These are phyloP conservation scores for Halcyon leucocephala DNA, from an alignment of 2,797 vertebrate species.

Conservation along the genomic window DNA sequence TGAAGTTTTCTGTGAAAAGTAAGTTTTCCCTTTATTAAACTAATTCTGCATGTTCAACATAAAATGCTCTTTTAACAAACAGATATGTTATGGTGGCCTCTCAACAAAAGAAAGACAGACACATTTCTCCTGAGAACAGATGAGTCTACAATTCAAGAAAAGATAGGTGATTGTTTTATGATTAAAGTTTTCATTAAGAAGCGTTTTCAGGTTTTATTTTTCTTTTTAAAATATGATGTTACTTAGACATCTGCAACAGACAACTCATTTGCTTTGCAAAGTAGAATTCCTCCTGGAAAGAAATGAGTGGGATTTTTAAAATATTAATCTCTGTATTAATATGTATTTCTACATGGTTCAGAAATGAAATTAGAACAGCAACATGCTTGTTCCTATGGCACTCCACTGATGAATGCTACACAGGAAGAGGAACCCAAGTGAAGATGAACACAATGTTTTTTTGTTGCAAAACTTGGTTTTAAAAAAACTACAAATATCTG, in stretches of 20 bases:
- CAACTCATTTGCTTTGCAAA: background rate
- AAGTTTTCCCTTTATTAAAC: background rate
- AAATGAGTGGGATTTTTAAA: background rate
- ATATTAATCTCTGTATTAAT: background rate
- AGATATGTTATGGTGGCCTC: background rate
- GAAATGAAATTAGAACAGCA: background rate
- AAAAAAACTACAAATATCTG: background rate
- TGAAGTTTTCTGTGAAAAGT: background rate
- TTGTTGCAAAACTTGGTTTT: background rate
- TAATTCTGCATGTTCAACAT: background rate
- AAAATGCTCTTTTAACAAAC: background rate
- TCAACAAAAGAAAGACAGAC: background rate
- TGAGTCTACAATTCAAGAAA: background rate
- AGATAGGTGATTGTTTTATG: background rate
- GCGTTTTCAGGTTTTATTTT: background rate
- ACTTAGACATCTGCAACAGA: background rate
- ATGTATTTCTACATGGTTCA: background rate
- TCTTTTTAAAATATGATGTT: background rate
- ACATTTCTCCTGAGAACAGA: background rate
- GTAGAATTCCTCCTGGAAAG: background rate
- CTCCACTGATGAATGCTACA: background rate
- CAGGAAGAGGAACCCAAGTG: background rate
- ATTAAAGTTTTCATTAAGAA: background rate
- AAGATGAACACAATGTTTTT: background rate
- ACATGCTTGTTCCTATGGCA: background rate